Evolutionary conservation across 1,140 invertebrate species (phyloP), one percentile per base, ranked within the genome.

Genomic region (Camponotus vicinus): DNA sequence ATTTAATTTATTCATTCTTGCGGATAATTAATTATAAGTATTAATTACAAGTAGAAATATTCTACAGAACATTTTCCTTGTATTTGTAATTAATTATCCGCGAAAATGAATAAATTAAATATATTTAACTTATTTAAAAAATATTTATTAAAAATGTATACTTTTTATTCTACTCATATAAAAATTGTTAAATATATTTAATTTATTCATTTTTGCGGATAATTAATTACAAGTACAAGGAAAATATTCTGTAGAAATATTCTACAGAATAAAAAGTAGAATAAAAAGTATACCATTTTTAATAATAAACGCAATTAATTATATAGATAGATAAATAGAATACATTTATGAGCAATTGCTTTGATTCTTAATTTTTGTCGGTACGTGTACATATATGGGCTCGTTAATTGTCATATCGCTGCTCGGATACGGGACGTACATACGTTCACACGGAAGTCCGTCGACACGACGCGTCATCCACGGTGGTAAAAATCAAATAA

Each of bases 401-500:
- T 71, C 13, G 37, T 61, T 45, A 73, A 73, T 79, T 67, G 21
- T 73, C 27, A 45, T 21, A 73, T 73, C 1, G 55, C 3, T 15
- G 13, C 21, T n/a, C 34, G 2, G 69, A 86, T 57, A 79, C 78
- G 70, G 78, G 82, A 91, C 79, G 87, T 77, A 91, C 79, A 86
- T 77, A 80, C 42, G 69, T 76, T 49, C 87, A 78, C 82, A 84
- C 75, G 89, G 80, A 85, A 88, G 69, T 89, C 52, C 71, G 79
- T 87, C 83, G 67, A 88, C 70, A 64, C 86, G 79, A 86, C 77
- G 87, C 89, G 90, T 92, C 90, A 92, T 73, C 86, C 70, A 32
- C 84, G 87, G 90, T 88, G 92, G 93, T 92, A 92, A 93, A 86
- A 89, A 90, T 92, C 92, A 89, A 92, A 93, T 93, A 92, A 94